phyloP scores from a whole-genome alignment of 2,888 invertebrate genomes.

The Diabrotica balteata region DNA sequence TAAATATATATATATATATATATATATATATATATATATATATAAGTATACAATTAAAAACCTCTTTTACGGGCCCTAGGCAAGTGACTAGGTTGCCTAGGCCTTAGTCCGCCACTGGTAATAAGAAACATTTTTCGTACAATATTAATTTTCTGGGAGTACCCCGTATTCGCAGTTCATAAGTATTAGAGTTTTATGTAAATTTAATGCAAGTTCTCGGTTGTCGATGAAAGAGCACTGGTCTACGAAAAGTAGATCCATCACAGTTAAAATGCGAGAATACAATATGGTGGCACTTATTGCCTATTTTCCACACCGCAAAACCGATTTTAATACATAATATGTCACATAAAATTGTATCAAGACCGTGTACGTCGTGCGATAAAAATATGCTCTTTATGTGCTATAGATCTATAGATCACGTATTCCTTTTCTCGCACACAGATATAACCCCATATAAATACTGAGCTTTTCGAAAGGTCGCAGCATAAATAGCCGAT shows the following conservation, averaged over 20 bases:
- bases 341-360: constrained; percentile 62
- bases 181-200: constrained; percentile 48
- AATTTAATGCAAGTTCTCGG: constrained; percentile 44
- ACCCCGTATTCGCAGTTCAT: constrained; percentile 5
- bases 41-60: no score
- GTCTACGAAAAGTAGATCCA: constrained; percentile 49
- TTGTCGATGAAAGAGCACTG: constrained; percentile 45
- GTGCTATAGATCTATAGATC: constrained; percentile 60
- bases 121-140: no score
- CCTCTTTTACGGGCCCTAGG: no score
- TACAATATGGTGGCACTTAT: constrained; percentile 58
- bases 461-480: constrained; percentile 45
- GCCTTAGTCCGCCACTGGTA: no score
- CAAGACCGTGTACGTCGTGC: constrained; percentile 50
- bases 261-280: constrained; percentile 55
- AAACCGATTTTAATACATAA: constrained; percentile 62
- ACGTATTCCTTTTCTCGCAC: constrained; percentile 49
- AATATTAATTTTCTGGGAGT: background rate
- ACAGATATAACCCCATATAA: constrained; percentile 56
- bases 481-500: constrained; percentile 9
- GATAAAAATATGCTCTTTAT: constrained; percentile 57
- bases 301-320: constrained; percentile 62
- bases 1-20: no score
- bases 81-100: no score
- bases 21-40: no score